Conservation (phyloP, 2,797 vertebrate genomes). For the Labroides dimidiatus region DNA sequence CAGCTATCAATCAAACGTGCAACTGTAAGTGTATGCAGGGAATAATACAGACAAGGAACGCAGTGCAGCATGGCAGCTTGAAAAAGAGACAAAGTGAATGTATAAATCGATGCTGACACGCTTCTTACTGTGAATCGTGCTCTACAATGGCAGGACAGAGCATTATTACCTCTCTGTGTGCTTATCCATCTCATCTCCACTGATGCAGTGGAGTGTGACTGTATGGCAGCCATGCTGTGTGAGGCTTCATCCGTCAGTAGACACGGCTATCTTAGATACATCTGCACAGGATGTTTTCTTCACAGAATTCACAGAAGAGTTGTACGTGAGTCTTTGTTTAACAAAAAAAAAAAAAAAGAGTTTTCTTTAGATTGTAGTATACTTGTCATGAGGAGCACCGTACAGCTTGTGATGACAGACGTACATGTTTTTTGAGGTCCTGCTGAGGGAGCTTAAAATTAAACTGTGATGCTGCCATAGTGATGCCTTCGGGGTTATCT, state of each 20-base stretch:
- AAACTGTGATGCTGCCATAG: no score
- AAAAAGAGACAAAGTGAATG: constrained; percentile 23
- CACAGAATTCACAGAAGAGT: not conserved
- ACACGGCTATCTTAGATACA: not conserved
- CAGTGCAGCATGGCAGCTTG: constrained; percentile 22
- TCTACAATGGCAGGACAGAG: constrained; percentile 10
- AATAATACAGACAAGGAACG: constrained; percentile 17
- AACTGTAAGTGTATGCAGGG: constrained; percentile 12
- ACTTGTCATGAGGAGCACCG: not conserved
- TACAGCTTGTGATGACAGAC: not conserved
- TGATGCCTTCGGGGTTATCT: not conserved
- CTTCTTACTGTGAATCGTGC: constrained; percentile 12
- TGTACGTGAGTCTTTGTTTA: not conserved
- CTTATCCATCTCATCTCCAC: constrained; percentile 36
- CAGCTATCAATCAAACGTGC: constrained; percentile 51
- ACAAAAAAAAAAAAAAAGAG: not conserved
- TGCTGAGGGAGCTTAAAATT: not conserved
- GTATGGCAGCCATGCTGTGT: constrained; percentile 15
- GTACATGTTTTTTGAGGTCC: not conserved
- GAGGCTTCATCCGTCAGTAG: constrained; percentile 17
- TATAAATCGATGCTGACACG: constrained; percentile 3
- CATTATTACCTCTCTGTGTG: constrained; percentile 1
- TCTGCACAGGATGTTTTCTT: constrained; percentile 5
- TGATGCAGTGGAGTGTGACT: constrained; percentile 38
- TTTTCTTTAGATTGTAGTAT: not conserved